Base-by-base conservation (phyloP, 1,140 invertebrate species). In the Drosophila mauritiana region DNA sequence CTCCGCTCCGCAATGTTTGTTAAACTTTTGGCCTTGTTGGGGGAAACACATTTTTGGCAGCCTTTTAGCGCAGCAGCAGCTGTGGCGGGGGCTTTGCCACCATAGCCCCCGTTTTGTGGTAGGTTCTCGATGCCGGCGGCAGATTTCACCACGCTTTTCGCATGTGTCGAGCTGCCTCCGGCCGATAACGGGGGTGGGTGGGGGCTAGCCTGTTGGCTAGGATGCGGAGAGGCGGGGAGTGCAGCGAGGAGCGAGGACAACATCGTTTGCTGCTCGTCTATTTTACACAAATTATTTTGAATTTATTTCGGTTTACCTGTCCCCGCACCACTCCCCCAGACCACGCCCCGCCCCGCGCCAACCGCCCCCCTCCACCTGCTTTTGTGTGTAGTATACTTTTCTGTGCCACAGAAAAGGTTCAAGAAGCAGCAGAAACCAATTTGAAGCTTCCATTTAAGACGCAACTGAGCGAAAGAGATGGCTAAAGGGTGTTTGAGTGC, bases 201-300 rank as follows among this genome's bases (percentile, higher is more conserved):
- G 8, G 49, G 59, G 58, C 36, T 56, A 34, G 20, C 15, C 27
- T 49, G 11, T 63, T 10, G 31, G 7, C 31, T 7, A 8, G 8
- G 8, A 31, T 2, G 7, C 31, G 31, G 31, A 7, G 0, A 10
- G 31, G 7, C 7, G 31, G 31, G 31, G 31, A 37, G 54, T 22
- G 20, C 3, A 22, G 43, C 17, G 37, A 4, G 22, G 39, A 51
- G 55, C 61, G 40, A 17, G 57, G 48, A 25, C 52, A 51, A 31
- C 46, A 40, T 54, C 62, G 55, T 65, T 76, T 51, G 76, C 65
- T 84, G 61, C 55, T 86, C 78, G 78, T 82, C 78, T 88, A 86
- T 86, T 86, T 86, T 88, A 88, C 78, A 86, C 83, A 86, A 86
- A 88, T 86, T 86, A 86, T 86, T 88, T 86, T 73, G 78, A 86